Percentiles rank a stretch among this genome's conserved stretches.
phyloP scores from a whole-genome alignment of 2,888 invertebrate species.

The Cheilosia grossa region DNA sequence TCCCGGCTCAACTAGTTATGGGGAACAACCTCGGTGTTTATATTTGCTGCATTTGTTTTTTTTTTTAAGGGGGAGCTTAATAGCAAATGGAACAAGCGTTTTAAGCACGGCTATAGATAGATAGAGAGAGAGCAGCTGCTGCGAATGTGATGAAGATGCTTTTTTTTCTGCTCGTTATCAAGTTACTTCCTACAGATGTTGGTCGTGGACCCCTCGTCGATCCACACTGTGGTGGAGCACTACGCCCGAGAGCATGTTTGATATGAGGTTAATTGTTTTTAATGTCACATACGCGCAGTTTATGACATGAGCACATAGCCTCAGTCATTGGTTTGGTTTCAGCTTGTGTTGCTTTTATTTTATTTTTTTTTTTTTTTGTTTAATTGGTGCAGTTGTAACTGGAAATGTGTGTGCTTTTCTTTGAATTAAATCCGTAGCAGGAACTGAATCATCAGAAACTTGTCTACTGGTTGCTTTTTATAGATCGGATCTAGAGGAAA shows the following conservation, averaged over 20 bases:
- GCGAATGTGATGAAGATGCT: background rate
- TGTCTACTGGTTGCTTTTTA: background rate
- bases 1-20: slow-evolving; percentile 46
- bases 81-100: slow-evolving; percentile 39
- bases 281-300: slow-evolving; percentile 61
- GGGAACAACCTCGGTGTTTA: slow-evolving; percentile 49
- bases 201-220: slow-evolving; percentile 31
- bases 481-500: background rate
- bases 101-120: slow-evolving; percentile 20
- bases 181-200: slow-evolving; percentile 71
- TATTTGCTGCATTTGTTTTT: slow-evolving; percentile 65
- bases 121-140: slow-evolving; percentile 44
- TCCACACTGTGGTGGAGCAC: slow-evolving; percentile 14
- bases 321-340: slow-evolving; percentile 26
- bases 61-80: slow-evolving; percentile 52
- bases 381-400: slow-evolving; percentile 48
- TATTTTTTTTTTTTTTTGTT: slow-evolving; percentile 3
- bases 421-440: slow-evolving; percentile 41
- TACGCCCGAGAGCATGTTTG: slow-evolving; percentile 31
- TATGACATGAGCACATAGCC: slow-evolving; percentile 50
- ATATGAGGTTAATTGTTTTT: slow-evolving; percentile 74
- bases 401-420: background rate
- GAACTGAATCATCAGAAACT: slow-evolving; percentile 33
- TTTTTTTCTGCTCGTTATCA: slow-evolving; percentile 51
- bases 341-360: background rate